phyloP scores from a whole-genome alignment of 2,113 vertebrate species.

The Carassius carassius region DNA sequence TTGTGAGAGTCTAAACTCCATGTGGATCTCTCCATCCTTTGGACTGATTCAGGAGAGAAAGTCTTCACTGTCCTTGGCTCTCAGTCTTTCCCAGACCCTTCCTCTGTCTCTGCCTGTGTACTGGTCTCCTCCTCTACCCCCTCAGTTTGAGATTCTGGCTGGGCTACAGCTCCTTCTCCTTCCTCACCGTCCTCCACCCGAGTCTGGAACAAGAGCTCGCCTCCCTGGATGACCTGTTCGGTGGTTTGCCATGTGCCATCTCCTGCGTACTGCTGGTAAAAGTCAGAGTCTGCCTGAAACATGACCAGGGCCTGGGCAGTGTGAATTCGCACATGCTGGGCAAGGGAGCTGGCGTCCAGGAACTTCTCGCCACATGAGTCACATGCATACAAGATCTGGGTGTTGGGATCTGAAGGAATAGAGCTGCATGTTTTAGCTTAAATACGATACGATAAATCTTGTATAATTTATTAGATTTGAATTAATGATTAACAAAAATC shows the following conservation, averaged over 20 bases:
- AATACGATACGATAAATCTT: neutral
- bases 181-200: constrained; percentile 64
- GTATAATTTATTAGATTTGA: too few relatives aligned
- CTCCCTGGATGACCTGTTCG: constrained; percentile 85
- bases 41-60: neutral
- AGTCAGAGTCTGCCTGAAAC: constrained; percentile 96
- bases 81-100: constrained; percentile 51
- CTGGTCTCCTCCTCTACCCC: constrained; percentile 41
- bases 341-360: constrained; percentile 89
- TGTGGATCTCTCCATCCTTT: neutral
- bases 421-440: neutral
- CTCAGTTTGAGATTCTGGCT: constrained; percentile 55
- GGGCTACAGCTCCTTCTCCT: constrained; percentile 35
- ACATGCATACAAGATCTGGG: constrained; percentile 93
- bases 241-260: constrained; percentile 81
- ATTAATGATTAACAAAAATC: too few relatives aligned
- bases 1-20: neutral
- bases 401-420: constrained; percentile 85
- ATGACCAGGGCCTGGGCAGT: constrained; percentile 96
- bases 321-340: constrained; percentile 96
- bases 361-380: constrained; percentile 97
- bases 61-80: constrained; percentile 49
- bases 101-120: constrained; percentile 46
- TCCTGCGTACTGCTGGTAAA: constrained; percentile 88
- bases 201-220: constrained; percentile 83